Conservation (phyloP, 2,797 vertebrate genomes). For the Tadarida brasiliensis region DNA sequence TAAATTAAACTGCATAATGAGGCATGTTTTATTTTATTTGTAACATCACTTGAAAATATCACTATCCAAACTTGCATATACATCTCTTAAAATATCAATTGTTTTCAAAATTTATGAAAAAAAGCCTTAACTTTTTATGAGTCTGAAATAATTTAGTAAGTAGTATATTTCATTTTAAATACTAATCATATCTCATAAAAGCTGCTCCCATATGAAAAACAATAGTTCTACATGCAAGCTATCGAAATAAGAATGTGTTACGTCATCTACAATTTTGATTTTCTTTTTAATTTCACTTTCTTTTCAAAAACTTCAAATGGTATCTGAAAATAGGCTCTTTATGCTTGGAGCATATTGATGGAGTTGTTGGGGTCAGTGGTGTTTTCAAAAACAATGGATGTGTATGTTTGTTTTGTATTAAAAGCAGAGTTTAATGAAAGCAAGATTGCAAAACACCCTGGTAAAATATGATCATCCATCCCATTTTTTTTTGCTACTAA, state of each 20-base stretch:
- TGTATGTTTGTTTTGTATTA: background rate
- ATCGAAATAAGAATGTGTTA: background rate
- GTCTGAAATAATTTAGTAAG: slow-evolving; percentile 19
- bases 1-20: slow-evolving; percentile 66
- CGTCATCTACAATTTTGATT: background rate
- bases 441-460: background rate
- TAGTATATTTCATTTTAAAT: background rate
- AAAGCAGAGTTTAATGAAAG: slow-evolving; percentile 19
- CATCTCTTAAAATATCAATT: slow-evolving; percentile 30
- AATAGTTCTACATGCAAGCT: background rate
- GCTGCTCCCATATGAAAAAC: background rate
- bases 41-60: slow-evolving; percentile 11
- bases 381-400: background rate
- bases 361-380: background rate
- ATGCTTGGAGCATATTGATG: background rate
- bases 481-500: background rate
- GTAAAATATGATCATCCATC: background rate
- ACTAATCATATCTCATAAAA: background rate
- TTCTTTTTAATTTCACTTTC: background rate
- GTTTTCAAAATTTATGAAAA: slow-evolving; percentile 22
- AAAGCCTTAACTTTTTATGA: background rate
- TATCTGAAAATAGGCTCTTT: background rate
- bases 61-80: background rate
- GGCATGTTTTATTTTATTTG: slow-evolving; percentile 7
- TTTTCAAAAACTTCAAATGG: background rate